Conservation (phyloP, 2,797 vertebrate species). For the Clamator glandarius region DNA sequence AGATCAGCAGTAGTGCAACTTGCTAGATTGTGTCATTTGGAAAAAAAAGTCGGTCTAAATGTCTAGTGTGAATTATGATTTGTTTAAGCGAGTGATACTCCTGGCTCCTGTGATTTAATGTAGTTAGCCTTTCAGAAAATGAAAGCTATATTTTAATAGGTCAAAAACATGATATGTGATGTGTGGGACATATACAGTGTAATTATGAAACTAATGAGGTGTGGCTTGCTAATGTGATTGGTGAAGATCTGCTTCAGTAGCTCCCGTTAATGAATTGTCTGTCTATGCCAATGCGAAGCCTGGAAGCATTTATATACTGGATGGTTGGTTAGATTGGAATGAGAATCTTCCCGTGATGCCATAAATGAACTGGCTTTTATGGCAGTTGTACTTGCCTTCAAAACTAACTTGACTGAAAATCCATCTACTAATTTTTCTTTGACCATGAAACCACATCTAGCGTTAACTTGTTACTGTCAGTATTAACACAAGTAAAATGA, state of each 20-base stretch:
- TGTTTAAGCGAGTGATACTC: constrained; percentile 45
- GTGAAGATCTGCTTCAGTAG: constrained; percentile 45
- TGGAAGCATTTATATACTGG: constrained; percentile 48
- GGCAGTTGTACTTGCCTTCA: constrained; percentile 1
- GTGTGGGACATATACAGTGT: constrained; percentile 54
- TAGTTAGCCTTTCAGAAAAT: constrained; percentile 70
- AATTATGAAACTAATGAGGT: constrained; percentile 75
- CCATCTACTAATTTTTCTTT: neutral
- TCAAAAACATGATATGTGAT: constrained; percentile 61
- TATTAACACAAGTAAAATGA: neutral
- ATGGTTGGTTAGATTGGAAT: constrained; percentile 33
- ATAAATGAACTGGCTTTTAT: constrained; percentile 41
- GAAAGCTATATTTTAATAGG: constrained; percentile 61
- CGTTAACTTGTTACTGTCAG: neutral
- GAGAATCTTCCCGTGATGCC: constrained; percentile 16
- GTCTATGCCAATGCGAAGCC: constrained; percentile 16
- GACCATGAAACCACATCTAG: accelerated
- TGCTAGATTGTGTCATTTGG: constrained; percentile 24
- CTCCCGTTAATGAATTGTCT: constrained; percentile 48
- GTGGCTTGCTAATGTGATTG: constrained; percentile 51
- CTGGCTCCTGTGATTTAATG: constrained; percentile 58
- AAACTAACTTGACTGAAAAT: constrained; percentile 14
- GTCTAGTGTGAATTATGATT: constrained; percentile 45
- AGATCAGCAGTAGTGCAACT: constrained; percentile 43
- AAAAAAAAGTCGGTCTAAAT: neutral